Evolutionary conservation across 2,797 vertebrate species (phyloP), one percentile per base, ranked within the genome.

Genomic region (Sebastes cheni): DNA sequence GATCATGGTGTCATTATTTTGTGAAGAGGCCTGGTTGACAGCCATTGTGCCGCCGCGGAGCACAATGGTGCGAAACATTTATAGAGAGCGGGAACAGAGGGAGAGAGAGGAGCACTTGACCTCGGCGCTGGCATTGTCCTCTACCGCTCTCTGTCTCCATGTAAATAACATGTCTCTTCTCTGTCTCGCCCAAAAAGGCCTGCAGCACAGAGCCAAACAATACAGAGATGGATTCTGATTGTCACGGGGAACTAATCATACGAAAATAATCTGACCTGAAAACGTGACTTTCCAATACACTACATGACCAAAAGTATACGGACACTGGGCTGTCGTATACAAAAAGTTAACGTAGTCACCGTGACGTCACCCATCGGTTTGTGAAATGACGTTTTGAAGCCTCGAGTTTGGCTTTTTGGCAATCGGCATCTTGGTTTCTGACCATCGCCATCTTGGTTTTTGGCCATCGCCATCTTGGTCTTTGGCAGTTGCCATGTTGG

Each of bases 61-160:
- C 70, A 83, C 80, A 79, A 74, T 65, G 4, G 69, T 2, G 39
- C 59, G 71, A 70, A 86, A 73, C 62, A 65, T 81, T 73, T 66
- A 55, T 10, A 29, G 78, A 83, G 87, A 71, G 79, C 55, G 4
- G 84, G 55, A 39, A n/a, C 20, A 5, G n/a, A 54, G 34, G 46
- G 67, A 46, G 13, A n/a, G 69, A 81, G 77, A 85, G 74, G 59
- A 68, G 82, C 67, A 72, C 89, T 91, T 82, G 88, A 92, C 88
- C 89, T 83, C 83, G 34, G 64, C 54, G 4, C 16, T 60, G 77
- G 81, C 71, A 67, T 65, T 25, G 65, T 89, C 84, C 81, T 67
- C 27, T 23, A 56, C 20, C 30, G 72, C 46, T 39, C 32, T 67
- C 18, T 25, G 70, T 62, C 73, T 84, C 69, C 66, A 79, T 84